Conservation (phyloP, 2,888 invertebrate species). For the Dasypogon diadema region DNA sequence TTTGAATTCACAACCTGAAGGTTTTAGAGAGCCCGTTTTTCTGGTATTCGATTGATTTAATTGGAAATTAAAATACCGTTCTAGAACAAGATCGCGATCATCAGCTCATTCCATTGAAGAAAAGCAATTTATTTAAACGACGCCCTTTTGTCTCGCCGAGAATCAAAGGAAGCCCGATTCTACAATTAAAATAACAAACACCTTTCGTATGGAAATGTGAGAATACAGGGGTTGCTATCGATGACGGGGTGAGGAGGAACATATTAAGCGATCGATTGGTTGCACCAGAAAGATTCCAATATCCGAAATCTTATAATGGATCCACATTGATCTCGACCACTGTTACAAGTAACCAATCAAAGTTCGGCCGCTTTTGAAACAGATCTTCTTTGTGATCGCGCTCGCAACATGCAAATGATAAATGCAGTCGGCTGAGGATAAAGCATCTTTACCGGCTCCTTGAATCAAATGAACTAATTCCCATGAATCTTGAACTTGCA, state of each 20-base stretch:
- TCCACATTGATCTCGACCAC: slow-evolving; percentile 48
- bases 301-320: slow-evolving; percentile 44
- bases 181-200: slow-evolving; percentile 52
- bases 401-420: slow-evolving; percentile 41
- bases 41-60: slow-evolving; percentile 54
- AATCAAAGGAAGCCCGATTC: slow-evolving; percentile 40
- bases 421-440: slow-evolving; percentile 37
- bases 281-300: slow-evolving; percentile 8
- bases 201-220: slow-evolving; percentile 21
- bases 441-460: slow-evolving; percentile 30
- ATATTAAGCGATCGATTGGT: slow-evolving; percentile 22
- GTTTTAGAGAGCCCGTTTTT: slow-evolving; percentile 45
- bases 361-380: slow-evolving; percentile 49
- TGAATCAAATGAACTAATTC: slow-evolving; percentile 39
- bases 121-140: slow-evolving; percentile 48
- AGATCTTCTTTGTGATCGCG: slow-evolving; percentile 32
- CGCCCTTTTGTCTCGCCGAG: slow-evolving; percentile 52
- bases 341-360: slow-evolving; percentile 49
- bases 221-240: background rate
- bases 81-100: slow-evolving; percentile 53
- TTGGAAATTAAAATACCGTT: slow-evolving; percentile 56
- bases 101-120: slow-evolving; percentile 6
- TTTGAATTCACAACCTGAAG: background rate
- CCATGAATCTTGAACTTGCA: slow-evolving; percentile 36
- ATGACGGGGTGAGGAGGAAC: background rate